These are phyloP conservation scores for Heterocephalus glaber DNA, from an alignment of 2,113 vertebrate genomes.

Conservation along the genomic window DNA sequence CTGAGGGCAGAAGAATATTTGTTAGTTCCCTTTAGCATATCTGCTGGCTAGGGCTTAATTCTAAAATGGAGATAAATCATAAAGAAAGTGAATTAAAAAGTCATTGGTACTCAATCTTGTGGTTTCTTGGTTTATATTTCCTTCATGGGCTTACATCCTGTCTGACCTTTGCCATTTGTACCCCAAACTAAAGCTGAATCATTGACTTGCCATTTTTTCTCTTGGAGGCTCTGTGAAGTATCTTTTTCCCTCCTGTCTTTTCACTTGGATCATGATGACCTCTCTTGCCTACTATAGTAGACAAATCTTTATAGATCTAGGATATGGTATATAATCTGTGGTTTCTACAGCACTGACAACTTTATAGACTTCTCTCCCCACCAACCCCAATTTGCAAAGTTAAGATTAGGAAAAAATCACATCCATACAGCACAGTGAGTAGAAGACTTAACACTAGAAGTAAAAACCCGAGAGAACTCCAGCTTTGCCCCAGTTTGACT, in stretches of 20 bases:
- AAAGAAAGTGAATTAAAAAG: conserved; percentile 1
- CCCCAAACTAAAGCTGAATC: neutral
- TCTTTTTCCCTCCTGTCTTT: neutral
- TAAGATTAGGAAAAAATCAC: conserved; percentile 34
- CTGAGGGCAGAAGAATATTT: neutral
- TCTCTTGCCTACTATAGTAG: neutral
- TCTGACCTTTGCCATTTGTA: conserved; percentile 4
- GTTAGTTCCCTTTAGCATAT: neutral
- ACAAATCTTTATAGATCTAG: neutral
- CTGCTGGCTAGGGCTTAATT: neutral
- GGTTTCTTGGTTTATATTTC: conserved; percentile 7
- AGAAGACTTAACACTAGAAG: neutral
- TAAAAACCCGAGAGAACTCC: neutral
- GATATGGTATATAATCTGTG: neutral
- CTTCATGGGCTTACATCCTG: neutral
- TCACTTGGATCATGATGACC: neutral
- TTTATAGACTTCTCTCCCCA: neutral
- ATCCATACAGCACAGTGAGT: neutral
- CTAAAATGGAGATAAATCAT: neutral
- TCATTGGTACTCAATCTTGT: neutral
- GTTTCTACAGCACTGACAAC: neutral
- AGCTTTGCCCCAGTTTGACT: neutral
- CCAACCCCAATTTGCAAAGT: conserved; percentile 17
- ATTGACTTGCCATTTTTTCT: neutral
- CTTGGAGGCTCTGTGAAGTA: neutral